Evolutionary conservation across 2,797 vertebrate genomes (phyloP), one percentile per base, ranked within the genome.

Genomic region (Discoglossus pictus): DNA sequence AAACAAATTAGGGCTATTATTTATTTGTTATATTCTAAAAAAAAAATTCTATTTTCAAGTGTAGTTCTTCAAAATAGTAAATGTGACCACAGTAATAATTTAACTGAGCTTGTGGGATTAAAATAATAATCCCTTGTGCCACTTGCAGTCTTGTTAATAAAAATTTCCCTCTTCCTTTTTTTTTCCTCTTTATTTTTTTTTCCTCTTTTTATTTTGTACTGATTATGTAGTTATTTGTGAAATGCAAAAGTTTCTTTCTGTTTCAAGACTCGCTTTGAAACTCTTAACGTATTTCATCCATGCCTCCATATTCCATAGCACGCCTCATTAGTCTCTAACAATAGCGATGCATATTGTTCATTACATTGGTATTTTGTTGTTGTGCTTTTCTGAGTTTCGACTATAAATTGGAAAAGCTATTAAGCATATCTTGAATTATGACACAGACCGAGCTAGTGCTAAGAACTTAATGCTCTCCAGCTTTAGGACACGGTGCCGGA

Each of bases 251-350:
- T 65, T 3, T 5, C 20, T 50, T 55, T 65, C 15, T 42, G n/a
- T 60, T 42, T 44, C 48, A 31, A 35, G 39, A 24, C 13, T 12
- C 54, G 17, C 31, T 55, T 61, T 20, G 47, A 5, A 17, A 47
- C 39, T 61, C 21, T 13, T 24, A 44, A 18, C 39, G 10, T 50
- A 46, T 48, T 38, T 44, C 18, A 16, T 25, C 39, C 34, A 25
- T 20, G 20, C 40, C 16, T 62, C 50, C 7, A 7, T 36, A 16
- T 55, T 44, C 10, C 17, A 36, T 34, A 68, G 44, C 55, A 52
- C 23, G 47, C 54, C 47, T 60, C 65, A 68, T 68, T 68, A 68
- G 55, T 16, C 55, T 23, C 65, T 52, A 68, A 68, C 65, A 70
- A 70, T 55, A 55, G 42, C 59, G 17, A 21, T 39, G 21, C 59